phyloP scores from a whole-genome alignment of 1,140 invertebrate genomes.

The Leptopilina boulardi region DNA sequence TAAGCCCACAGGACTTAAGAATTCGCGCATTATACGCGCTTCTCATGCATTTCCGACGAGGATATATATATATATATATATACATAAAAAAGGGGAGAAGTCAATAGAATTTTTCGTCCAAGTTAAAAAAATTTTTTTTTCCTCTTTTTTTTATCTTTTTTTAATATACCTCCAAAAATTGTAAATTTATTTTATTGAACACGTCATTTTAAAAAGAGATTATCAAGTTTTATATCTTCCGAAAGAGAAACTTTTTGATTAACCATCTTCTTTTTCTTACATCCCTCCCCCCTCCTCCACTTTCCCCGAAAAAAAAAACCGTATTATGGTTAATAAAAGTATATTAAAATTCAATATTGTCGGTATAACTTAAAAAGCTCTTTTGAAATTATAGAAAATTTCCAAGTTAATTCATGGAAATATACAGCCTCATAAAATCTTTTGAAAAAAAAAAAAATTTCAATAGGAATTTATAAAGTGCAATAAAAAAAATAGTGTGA shows the following conservation, averaged over 20 bases:
- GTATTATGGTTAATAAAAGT: slow-evolving; percentile 9
- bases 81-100: too few species aligned
- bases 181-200: neutral
- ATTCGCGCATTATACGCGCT: slow-evolving; percentile 8
- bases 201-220: neutral
- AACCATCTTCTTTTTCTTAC: too few species aligned
- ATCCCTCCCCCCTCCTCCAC: too few species aligned
- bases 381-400: neutral
- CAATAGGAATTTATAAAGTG: slow-evolving; percentile 6
- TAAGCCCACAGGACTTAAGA: slow-evolving; percentile 7
- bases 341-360: slow-evolving; percentile 13
- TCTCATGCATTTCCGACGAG: slow-evolving; percentile 11
- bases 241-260: neutral
- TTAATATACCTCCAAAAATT: neutral
- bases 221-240: neutral
- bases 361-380: neutral
- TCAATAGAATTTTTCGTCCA: neutral
- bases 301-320: too few species aligned
- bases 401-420: neutral
- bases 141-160: neutral
- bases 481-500: neutral
- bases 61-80: too few species aligned
- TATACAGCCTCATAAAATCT: neutral
- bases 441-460: too few species aligned
- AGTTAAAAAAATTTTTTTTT: neutral